phyloP scores from a whole-genome alignment of 2,797 vertebrate genomes.

The Eospalax fontanierii region DNA sequence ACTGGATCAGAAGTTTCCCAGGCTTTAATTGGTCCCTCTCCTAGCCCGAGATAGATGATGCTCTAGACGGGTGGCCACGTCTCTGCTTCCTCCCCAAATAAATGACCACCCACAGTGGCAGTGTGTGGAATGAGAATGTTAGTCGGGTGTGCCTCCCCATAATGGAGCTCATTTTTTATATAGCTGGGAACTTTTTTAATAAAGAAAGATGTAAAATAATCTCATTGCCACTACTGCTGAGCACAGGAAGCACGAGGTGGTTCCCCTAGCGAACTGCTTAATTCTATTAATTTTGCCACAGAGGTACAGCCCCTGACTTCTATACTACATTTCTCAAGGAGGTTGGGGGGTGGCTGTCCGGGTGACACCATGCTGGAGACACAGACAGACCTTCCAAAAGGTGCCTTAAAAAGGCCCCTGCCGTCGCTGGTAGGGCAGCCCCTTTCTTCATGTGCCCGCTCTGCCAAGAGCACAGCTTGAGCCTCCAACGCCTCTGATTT shows the following conservation, averaged over 20 bases:
- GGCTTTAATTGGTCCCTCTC: conserved; percentile 72
- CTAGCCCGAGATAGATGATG: background rate
- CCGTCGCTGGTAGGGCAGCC: background rate
- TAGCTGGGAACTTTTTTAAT: conserved; percentile 77
- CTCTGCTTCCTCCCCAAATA: conserved; percentile 69
- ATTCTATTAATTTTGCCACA: conserved; percentile 82
- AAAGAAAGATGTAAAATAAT: conserved; percentile 84
- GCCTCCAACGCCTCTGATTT: conserved; percentile 28
- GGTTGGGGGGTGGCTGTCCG: background rate
- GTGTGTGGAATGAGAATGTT: conserved; percentile 70
- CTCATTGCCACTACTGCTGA: conserved; percentile 61
- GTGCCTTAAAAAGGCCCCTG: background rate
- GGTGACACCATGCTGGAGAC: background rate
- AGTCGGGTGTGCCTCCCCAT: conserved; percentile 57
- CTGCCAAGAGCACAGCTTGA: background rate
- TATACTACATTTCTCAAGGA: conserved; percentile 51
- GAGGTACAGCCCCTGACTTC: conserved; percentile 50
- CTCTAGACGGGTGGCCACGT: background rate
- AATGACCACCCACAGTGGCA: conserved; percentile 72
- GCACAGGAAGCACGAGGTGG: conserved; percentile 65
- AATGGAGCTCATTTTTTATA: conserved; percentile 77
- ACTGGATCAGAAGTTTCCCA: conserved; percentile 61
- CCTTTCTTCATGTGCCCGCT: background rate
- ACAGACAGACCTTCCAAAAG: conserved; percentile 10
- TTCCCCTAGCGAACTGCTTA: conserved; percentile 81